phyloP scores from a whole-genome alignment of 2,113 vertebrate genomes.

The Chaetorhynchus papuensis region DNA sequence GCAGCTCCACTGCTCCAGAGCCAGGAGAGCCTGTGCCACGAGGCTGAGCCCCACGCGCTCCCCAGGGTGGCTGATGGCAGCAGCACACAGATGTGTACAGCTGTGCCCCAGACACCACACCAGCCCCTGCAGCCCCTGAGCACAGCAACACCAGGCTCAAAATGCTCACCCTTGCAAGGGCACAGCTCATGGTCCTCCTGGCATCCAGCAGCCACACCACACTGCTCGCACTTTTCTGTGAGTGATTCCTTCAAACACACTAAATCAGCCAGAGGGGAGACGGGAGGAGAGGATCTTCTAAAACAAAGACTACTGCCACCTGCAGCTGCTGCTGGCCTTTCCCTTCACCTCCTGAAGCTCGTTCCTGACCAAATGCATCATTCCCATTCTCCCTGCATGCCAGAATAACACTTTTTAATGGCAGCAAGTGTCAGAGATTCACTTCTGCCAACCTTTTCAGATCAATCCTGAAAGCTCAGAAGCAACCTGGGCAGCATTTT shows the following conservation, averaged over 20 bases:
- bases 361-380: background rate
- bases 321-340: background rate
- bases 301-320: background rate
- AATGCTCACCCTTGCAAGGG: background rate
- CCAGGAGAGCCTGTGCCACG: background rate
- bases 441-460: background rate
- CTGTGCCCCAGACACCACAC: too few relatives aligned
- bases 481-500: background rate
- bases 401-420: background rate
- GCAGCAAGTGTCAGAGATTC: background rate
- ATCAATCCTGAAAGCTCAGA: background rate
- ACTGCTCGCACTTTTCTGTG: background rate
- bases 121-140: rapidly evolving
- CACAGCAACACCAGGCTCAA: background rate
- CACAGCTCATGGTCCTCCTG: background rate
- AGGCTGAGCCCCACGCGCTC: rapidly evolving
- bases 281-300: background rate
- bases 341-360: background rate
- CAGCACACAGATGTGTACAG: background rate
- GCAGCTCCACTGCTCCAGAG: background rate
- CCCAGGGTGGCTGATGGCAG: background rate
- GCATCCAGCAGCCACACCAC: background rate
- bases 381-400: background rate
- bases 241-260: background rate
- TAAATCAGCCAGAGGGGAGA: background rate